Conservation (phyloP, 2,888 invertebrate species). For the Anticlea derivata region DNA sequence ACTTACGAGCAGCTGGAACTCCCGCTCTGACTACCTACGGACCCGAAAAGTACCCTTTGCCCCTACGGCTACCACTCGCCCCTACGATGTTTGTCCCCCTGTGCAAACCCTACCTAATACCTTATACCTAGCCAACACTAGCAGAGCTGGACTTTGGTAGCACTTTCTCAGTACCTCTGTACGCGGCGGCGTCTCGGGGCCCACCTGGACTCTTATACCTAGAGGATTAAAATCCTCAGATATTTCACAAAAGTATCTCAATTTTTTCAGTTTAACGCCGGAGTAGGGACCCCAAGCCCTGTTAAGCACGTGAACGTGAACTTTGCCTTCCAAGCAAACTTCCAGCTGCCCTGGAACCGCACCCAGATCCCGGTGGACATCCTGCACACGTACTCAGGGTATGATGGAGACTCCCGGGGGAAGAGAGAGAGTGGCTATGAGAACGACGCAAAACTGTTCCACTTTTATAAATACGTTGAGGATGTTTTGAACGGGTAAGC, state of each 20-base stretch:
- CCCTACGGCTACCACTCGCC: no score
- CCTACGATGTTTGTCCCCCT: no score
- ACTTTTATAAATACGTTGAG: constrained; percentile 71
- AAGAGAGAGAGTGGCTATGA: constrained; percentile 48
- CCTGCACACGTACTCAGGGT: constrained; percentile 62
- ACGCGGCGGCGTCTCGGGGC: no score
- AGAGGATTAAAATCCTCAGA: no score
- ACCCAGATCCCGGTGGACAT: constrained; percentile 71
- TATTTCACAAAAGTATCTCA: neutral
- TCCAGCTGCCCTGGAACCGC: constrained; percentile 74
- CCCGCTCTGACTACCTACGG: no score
- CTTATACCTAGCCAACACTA: no score
- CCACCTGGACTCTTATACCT: no score
- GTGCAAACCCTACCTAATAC: no score
- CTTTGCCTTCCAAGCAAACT: constrained; percentile 76
- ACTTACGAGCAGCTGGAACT: no score
- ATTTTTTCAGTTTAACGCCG: constrained; percentile 68
- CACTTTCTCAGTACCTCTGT: no score
- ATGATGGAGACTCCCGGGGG: constrained; percentile 54
- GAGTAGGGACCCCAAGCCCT: constrained; percentile 66
- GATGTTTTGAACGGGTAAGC: constrained; percentile 61
- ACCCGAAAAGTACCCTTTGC: no score
- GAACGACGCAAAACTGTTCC: constrained; percentile 64
- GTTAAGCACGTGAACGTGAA: constrained; percentile 64
- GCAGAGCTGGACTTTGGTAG: no score